phyloP scores from a whole-genome alignment of 92 coral and sea anemone genomes.

The Paramuricea clavata region DNA sequence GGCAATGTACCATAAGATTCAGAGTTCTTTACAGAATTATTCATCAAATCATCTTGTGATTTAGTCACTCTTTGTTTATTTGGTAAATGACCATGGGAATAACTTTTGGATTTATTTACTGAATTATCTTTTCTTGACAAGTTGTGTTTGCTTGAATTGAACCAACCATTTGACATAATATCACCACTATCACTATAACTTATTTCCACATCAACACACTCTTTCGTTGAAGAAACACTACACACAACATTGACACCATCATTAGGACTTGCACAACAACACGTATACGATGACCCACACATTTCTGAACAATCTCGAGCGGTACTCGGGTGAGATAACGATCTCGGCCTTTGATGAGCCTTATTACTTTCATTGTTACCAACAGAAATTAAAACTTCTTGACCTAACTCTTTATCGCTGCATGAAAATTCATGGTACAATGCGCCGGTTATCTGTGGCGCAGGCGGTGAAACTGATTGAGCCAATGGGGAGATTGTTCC shows the following conservation, averaged over 20 bases:
- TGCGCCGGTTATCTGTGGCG: constrained; percentile 90
- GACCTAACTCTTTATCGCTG: constrained; percentile 56
- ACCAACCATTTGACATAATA: background rate
- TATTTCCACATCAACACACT: background rate
- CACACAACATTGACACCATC: background rate
- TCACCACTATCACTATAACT: background rate
- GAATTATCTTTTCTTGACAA: background rate
- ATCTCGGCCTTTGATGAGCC: constrained; percentile 34
- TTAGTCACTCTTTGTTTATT: background rate
- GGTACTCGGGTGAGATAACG: constrained; percentile 36
- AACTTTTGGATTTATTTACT: background rate
- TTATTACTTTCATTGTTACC: constrained; percentile 2
- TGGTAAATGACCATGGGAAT: background rate
- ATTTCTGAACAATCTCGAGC: background rate
- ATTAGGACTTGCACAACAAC: background rate
- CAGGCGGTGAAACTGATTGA: constrained; percentile 55
- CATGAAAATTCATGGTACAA: constrained; percentile 88
- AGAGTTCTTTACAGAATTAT: background rate
- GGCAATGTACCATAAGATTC: background rate
- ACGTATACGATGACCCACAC: background rate
- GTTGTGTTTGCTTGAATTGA: background rate
- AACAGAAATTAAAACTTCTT: constrained; percentile 42
- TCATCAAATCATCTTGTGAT: background rate
- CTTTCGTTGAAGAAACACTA: background rate
- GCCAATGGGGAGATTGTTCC: background rate